Evolutionary conservation across 2,797 vertebrate species (phyloP).

Genomic region (Bufotes viridis): DNA sequence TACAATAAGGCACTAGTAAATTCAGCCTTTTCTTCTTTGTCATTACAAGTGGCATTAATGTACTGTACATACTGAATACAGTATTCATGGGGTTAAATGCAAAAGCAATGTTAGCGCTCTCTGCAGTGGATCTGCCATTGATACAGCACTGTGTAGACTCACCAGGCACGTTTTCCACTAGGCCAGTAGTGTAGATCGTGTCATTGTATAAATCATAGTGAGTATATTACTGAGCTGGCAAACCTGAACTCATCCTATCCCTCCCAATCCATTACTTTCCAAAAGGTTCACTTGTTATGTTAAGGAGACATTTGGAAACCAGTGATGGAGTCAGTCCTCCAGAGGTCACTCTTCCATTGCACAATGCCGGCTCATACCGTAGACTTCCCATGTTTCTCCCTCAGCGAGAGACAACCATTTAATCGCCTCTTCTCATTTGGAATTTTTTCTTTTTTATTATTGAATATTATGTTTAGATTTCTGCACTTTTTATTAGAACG

Average conservation of each 20-base stretch:
- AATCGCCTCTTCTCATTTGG: constrained; percentile 10
- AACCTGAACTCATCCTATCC: not conserved
- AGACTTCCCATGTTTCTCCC: not conserved
- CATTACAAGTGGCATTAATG: too few relatives aligned
- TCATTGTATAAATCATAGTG: constrained; percentile 9
- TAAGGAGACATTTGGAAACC: constrained; percentile 38
- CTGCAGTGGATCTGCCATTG: not conserved
- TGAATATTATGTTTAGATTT: not conserved
- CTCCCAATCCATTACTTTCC: constrained; percentile 18
- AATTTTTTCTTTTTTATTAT: not conserved
- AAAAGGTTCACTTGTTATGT: constrained; percentile 21
- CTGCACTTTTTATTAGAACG: not conserved
- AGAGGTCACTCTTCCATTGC: constrained; percentile 81
- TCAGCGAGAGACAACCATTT: not conserved
- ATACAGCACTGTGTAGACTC: not conserved
- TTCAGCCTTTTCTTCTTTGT: not conserved
- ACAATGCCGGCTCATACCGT: constrained; percentile 33
- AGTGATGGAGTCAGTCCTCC: constrained; percentile 68
- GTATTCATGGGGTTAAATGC: not conserved
- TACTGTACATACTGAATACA: not conserved
- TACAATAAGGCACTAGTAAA: not conserved
- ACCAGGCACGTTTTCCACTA: not conserved
- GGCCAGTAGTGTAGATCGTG: not conserved
- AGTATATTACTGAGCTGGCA: constrained; percentile 15
- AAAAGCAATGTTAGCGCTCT: not conserved